Evolutionary conservation across 2,888 invertebrate species (phyloP).

Genomic region (Strigamia transsilvanica): DNA sequence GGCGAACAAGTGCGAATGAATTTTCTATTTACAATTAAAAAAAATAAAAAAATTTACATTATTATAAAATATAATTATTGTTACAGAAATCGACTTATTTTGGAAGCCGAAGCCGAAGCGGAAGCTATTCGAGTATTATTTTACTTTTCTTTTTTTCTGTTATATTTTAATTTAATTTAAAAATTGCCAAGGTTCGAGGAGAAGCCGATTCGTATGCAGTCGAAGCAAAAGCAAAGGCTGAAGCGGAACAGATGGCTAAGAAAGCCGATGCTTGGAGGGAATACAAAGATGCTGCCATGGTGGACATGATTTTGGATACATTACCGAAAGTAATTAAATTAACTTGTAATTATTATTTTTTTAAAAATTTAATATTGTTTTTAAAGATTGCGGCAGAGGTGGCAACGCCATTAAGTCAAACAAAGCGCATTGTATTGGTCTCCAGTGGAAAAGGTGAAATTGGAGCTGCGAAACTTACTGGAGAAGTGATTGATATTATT

Average conservation of each 20-base stretch:
- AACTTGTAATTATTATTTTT: neutral
- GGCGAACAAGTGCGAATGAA: conserved; percentile 74
- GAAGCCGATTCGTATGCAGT: conserved; percentile 83
- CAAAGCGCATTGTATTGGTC: conserved; percentile 96
- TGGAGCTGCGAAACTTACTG: conserved; percentile 93
- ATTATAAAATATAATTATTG: conserved; percentile 28
- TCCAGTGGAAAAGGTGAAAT: conserved; percentile 86
- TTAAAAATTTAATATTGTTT: conserved; percentile 18
- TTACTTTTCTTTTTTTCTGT: neutral
- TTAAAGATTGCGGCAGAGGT: conserved; percentile 92
- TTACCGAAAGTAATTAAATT: conserved; percentile 80
- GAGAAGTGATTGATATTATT: conserved; percentile 92
- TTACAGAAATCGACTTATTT: conserved; percentile 74
- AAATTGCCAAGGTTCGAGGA: conserved; percentile 72
- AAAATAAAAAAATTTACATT: neutral
- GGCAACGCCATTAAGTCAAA: conserved; percentile 91
- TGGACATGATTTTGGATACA: conserved; percentile 95
- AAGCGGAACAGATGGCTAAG: conserved; percentile 96
- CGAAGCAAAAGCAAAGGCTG: conserved; percentile 92
- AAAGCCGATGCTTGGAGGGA: conserved; percentile 98
- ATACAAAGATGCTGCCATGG: conserved; percentile 93
- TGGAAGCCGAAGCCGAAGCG: conserved; percentile 95
- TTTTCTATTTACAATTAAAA: neutral
- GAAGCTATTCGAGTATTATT: conserved; percentile 78
- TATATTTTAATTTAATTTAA: neutral